Evolutionary conservation across 2,113 vertebrate genomes (phyloP).

Genomic region (Elaphurus davidianus): DNA sequence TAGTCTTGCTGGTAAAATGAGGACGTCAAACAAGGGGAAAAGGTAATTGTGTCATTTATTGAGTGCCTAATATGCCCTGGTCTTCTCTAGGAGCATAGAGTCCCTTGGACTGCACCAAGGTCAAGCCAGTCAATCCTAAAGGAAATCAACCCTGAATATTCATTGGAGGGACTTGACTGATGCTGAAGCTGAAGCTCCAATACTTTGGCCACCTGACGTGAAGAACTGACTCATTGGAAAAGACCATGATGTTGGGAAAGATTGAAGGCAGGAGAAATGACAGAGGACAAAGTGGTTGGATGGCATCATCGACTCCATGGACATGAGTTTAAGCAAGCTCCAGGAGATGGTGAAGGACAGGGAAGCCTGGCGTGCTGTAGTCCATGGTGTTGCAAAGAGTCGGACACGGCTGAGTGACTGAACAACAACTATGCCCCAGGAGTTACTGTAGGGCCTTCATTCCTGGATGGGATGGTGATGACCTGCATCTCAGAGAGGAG

Average conservation of each 20-base stretch:
- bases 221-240: background rate
- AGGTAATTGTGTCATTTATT: fast-evolving
- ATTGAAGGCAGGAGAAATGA: background rate
- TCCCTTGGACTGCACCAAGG: background rate
- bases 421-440: fast-evolving
- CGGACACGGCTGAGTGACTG: background rate
- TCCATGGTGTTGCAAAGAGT: background rate
- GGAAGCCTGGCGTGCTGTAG: background rate
- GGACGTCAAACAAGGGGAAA: background rate
- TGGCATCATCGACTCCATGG: background rate
- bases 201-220: background rate
- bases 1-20: background rate
- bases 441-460: background rate
- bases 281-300: background rate
- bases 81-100: background rate
- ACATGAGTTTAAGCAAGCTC: background rate
- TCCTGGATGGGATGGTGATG: fast-evolving
- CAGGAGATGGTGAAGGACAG: background rate
- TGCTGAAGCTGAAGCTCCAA: background rate
- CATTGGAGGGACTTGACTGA: background rate
- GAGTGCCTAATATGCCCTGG: background rate
- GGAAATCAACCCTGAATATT: background rate
- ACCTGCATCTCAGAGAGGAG: background rate
- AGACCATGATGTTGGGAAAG: background rate
- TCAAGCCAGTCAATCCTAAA: background rate